Evolutionary conservation across 2,888 invertebrate species (phyloP), one percentile per base, ranked within the genome.

Genomic region (Zaprionus lineosus): DNA sequence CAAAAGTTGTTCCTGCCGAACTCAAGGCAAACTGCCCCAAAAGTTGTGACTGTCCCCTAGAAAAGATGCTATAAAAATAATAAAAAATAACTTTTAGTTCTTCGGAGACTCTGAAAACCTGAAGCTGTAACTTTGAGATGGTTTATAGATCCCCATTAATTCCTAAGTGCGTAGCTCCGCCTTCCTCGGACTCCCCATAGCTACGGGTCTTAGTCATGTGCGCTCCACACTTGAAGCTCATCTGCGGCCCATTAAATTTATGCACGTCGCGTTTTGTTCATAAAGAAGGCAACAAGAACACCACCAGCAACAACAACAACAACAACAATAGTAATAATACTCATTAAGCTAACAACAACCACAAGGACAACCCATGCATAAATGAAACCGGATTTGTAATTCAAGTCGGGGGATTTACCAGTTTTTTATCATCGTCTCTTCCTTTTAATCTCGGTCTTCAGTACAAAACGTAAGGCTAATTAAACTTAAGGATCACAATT

Each of bases 311-410:
- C 36, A 15, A 24, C 21, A 39, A 15, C 34, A 33, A 53, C 41
- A 48, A 37, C 37, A 24, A 31, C 12, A 41, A 37, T 8, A n/a
- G 21, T 19, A 11, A 26, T 31, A 15, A 24, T 18, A 39, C 12
- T 29, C 26, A 57, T 37, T 44, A 36, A 34, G 19, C 31, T 9
- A 43, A 39, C 7, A 33, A 37, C 18, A 44, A 41, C 31, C 18
- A 47, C 79, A 84, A 77, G 63, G 85, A 77, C 76, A 79, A 66
- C 56, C 37, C 7, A 56, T 36, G 43, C 33, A 51, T 24, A 40
- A 59, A 21, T 50, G 15, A 83, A 85, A 85, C 86, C 86, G 78
- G 77, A 78, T 85, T 83, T 41, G 2, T n/a, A n/a, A n/a, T n/a
- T n/a, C n/a, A n/a, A 14, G 15, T 24, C 16, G 28, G 37, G 28